Evolutionary conservation across 2,797 vertebrate genomes (phyloP).

Genomic region (Ctenosaura bakeri): DNA sequence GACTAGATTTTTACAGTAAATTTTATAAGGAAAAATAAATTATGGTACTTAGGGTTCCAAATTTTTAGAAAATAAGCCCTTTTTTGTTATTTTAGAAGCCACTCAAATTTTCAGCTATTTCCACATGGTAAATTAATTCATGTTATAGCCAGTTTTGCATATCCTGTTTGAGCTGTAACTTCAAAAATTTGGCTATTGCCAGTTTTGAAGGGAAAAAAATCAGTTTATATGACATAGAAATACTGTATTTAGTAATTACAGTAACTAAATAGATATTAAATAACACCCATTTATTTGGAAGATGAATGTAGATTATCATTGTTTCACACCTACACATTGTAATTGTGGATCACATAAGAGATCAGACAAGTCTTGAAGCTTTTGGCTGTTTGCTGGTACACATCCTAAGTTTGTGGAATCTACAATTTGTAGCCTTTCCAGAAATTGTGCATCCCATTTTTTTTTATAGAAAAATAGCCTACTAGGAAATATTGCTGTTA

Average conservation of each 20-base stretch:
- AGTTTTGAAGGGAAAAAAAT: neutral
- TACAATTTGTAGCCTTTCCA: neutral
- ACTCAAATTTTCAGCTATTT: neutral
- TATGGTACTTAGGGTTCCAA: neutral
- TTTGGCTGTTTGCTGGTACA: neutral
- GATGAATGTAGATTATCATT: neutral
- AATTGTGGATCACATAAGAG: constrained; percentile 1
- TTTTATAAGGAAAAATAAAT: neutral
- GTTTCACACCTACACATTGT: neutral
- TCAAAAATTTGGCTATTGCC: neutral
- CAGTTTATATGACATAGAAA: neutral
- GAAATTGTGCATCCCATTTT: neutral
- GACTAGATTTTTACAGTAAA: constrained; percentile 8
- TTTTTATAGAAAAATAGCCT: too few species aligned
- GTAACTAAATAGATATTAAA: neutral
- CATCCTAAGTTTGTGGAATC: neutral
- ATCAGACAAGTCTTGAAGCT: neutral
- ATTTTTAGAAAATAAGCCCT: neutral
- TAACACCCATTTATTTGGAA: neutral
- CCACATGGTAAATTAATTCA: neutral
- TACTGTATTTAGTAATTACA: neutral
- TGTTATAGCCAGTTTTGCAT: neutral
- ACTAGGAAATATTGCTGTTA: too few species aligned
- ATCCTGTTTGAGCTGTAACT: neutral
- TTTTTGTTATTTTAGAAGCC: neutral